These are phyloP conservation scores for Mesocricetus auratus DNA, from an alignment of 2,113 vertebrate species.

Conservation along the genomic window DNA sequence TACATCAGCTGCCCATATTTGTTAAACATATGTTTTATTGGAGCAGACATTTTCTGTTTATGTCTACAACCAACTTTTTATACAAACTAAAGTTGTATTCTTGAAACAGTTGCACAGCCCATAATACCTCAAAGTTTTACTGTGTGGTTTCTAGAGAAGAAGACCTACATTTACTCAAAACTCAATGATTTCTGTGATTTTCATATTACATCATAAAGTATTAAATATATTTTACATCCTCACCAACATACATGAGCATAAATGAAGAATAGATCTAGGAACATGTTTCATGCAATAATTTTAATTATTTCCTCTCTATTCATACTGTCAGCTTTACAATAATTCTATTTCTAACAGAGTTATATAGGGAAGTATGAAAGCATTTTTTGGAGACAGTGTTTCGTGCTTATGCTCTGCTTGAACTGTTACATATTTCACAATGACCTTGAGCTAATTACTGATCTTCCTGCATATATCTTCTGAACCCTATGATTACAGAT, in stretches of 20 bases:
- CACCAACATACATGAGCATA: not conserved
- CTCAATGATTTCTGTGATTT: not conserved
- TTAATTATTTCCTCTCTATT: not conserved
- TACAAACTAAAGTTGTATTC: constrained; percentile 9
- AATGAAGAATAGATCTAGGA: not conserved
- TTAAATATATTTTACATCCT: constrained; percentile 8
- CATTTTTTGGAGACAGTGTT: not conserved
- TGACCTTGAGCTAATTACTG: not conserved
- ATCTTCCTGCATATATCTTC: not conserved
- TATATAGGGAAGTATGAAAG: not conserved
- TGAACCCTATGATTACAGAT: not conserved
- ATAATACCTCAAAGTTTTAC: constrained; percentile 36
- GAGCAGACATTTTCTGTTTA: not conserved
- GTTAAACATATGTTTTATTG: not conserved
- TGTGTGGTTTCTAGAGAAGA: constrained; percentile 11
- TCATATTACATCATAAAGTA: not conserved
- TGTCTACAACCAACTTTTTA: not conserved
- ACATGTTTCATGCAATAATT: not conserved
- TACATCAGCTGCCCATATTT: not conserved
- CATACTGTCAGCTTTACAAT: not conserved
- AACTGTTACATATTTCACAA: not conserved
- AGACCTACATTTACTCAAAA: constrained; percentile 15
- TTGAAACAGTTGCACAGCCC: not conserved
- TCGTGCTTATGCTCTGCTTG: not conserved
- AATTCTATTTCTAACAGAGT: not conserved